A percentile compares a stretch with the other conserved stretches of the same genome.
Conservation (phyloP, 2,113 vertebrate species). For the Nyctereutes procyonoides region DNA sequence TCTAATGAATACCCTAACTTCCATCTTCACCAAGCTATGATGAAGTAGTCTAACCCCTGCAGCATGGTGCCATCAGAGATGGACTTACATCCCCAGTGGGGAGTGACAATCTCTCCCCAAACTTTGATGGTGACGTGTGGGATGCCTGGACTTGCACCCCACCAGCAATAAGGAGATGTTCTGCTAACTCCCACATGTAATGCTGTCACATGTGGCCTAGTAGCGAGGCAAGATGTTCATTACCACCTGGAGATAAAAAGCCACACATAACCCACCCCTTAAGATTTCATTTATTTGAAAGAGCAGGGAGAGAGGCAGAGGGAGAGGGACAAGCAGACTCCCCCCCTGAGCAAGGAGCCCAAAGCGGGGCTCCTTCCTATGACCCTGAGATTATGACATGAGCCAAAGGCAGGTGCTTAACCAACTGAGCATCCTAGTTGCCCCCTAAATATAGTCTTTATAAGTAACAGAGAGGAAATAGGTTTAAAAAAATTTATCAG, state of each 20-base stretch:
- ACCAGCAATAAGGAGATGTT: neutral
- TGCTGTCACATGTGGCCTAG: neutral
- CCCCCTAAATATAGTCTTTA: neutral
- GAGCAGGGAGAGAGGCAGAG: neutral
- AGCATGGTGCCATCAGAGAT: neutral
- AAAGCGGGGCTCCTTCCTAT: neutral
- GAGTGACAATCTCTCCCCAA: neutral
- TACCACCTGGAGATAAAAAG: neutral
- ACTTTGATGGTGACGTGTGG: neutral
- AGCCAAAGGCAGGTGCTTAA: neutral
- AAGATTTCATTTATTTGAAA: neutral
- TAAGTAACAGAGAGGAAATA: neutral
- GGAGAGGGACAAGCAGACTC: neutral
- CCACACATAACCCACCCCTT: accelerated
- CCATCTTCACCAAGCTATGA: neutral
- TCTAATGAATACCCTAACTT: neutral
- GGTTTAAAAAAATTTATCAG: neutral
- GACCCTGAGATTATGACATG: neutral
- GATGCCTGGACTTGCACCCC: neutral
- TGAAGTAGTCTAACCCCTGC: neutral
- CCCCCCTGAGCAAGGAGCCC: neutral
- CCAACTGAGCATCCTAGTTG: neutral
- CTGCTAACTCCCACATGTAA: too few species aligned
- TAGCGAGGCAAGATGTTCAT: neutral
- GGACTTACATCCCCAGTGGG: neutral